Percentiles rank a stretch among this genome's conserved stretches.
phyloP scores from a whole-genome alignment of 2,113 vertebrate genomes.

The Tretioscincus oriximinensis region DNA sequence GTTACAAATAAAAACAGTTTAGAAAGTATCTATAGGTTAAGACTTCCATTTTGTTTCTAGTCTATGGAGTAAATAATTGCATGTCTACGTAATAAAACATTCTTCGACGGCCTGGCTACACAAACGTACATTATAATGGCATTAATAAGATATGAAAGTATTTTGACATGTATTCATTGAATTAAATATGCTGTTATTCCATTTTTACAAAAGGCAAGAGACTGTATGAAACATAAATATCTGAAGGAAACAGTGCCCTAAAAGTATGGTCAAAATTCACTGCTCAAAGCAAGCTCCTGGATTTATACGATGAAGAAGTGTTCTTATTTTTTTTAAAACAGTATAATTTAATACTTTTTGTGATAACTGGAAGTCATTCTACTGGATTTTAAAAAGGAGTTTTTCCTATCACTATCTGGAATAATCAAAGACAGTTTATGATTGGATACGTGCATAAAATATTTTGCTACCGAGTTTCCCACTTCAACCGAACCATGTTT shows the following conservation, averaged over 20 bases:
- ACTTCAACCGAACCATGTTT: no score
- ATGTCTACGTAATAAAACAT: neutral
- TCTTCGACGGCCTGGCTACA: neutral
- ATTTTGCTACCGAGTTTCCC: no score
- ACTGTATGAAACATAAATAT: neutral
- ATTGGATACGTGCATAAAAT: no score
- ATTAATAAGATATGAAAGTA: neutral
- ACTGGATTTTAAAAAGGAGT: no score
- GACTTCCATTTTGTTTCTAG: neutral
- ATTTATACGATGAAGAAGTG: no score
- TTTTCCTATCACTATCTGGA: no score
- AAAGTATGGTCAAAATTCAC: no score
- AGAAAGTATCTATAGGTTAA: neutral
- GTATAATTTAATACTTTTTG: no score
- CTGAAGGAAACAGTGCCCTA: no score
- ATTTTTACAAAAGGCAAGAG: constrained; percentile 12
- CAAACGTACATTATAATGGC: neutral
- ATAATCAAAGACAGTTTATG: no score
- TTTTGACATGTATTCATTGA: neutral
- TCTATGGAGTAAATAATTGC: neutral
- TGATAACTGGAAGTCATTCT: no score
- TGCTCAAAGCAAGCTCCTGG: neutral
- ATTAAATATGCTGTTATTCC: neutral
- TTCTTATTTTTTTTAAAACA: no score
- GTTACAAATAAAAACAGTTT: neutral